Percentiles rank a stretch among this genome's conserved stretches.
Evolutionary conservation across 2,888 invertebrate species (phyloP).

Genomic region (Prenolepis imparis): DNA sequence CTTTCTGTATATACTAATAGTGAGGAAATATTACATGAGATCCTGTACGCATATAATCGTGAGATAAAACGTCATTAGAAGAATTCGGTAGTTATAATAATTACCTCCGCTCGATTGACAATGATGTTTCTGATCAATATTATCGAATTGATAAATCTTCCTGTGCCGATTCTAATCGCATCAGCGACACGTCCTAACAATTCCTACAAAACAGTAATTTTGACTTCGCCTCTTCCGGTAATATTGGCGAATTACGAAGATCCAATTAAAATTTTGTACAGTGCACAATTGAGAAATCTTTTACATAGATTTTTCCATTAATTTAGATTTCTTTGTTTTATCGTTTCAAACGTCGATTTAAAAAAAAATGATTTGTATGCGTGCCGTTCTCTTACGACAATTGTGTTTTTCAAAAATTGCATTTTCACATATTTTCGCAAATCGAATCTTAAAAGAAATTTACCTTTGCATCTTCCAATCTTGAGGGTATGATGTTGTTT

Average conservation of each 20-base stretch:
- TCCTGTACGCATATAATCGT: background rate
- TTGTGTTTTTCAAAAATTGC: background rate
- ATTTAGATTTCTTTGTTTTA: background rate
- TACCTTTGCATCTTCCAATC: slow-evolving; percentile 79
- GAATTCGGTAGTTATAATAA: slow-evolving; percentile 30
- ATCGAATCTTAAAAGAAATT: slow-evolving; percentile 41
- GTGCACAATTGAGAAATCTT: background rate
- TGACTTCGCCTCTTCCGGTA: slow-evolving; percentile 54
- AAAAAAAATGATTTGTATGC: background rate
- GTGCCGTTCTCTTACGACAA: background rate
- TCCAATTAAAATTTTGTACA: slow-evolving; percentile 20
- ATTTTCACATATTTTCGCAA: slow-evolving; percentile 27
- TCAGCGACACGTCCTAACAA: slow-evolving; percentile 82
- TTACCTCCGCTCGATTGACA: slow-evolving; percentile 83
- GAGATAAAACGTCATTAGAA: background rate
- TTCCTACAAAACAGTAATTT: slow-evolving; percentile 82
- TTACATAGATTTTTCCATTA: background rate
- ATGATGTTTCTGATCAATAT: slow-evolving; percentile 84
- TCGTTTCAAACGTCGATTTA: background rate
- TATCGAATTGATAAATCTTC: slow-evolving; percentile 84
- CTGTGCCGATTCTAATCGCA: slow-evolving; percentile 83
- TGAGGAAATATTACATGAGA: background rate
- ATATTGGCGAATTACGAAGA: background rate
- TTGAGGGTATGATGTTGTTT: slow-evolving; percentile 63
- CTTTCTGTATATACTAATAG: background rate